A percentile compares a stretch with the other conserved stretches of the same genome.
Conservation (phyloP, 1,140 invertebrate genomes). For the Penaeus indicus region DNA sequence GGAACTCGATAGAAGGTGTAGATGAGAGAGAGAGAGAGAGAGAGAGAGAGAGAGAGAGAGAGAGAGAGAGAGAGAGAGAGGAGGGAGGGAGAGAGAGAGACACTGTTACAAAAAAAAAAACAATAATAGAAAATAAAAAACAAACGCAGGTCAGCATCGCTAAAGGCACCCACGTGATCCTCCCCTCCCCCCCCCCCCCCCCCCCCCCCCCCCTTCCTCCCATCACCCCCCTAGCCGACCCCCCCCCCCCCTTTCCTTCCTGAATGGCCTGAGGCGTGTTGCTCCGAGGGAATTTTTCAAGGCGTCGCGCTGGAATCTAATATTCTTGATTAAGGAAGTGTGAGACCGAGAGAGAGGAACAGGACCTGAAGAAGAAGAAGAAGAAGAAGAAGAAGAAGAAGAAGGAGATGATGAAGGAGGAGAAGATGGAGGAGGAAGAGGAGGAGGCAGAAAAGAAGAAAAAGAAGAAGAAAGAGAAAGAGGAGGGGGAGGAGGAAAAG, state of each 20-base stretch:
- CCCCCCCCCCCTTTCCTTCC: neutral
- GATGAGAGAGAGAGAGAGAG: too few species aligned
- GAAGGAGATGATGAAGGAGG: neutral
- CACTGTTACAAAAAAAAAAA: neutral
- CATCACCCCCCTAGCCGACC: too few species aligned
- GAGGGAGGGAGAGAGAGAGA: slow-evolving; percentile 15
- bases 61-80: too few species aligned
- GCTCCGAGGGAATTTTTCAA: neutral
- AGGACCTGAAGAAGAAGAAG: too few species aligned
- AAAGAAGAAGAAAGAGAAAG: neutral
- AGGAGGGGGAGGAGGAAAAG: neutral
- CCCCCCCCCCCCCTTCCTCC: too few species aligned
- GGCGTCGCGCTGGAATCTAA: neutral
- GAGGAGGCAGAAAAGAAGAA: neutral
- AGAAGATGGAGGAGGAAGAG: neutral
- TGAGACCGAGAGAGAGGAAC: too few species aligned
- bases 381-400: neutral
- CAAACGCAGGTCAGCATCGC: neutral
- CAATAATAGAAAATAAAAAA: neutral
- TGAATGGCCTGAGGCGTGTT: neutral
- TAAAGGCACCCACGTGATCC: neutral
- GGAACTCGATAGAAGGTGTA: too few species aligned
- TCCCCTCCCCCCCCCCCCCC: too few species aligned
- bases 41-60: too few species aligned
- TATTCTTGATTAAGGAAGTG: too few species aligned